phyloP scores from a whole-genome alignment of 1,140 invertebrate genomes.

The Antheraea pernyi region DNA sequence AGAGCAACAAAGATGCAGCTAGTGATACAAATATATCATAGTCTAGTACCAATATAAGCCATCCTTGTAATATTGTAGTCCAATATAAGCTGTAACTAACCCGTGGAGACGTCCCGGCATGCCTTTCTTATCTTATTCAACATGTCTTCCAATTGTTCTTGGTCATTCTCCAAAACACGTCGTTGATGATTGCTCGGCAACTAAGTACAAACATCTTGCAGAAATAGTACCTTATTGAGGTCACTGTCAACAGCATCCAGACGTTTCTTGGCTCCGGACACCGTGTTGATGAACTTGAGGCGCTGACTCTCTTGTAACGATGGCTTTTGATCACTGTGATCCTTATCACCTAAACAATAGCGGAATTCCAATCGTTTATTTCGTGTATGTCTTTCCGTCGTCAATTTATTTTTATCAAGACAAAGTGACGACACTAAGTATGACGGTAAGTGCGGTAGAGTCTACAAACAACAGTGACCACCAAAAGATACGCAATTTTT shows the following conservation, averaged over 20 bases:
- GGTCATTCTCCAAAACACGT: not conserved
- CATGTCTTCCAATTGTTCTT: not conserved
- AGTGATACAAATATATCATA: too few species aligned
- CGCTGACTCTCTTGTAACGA: slow-evolving; percentile 12
- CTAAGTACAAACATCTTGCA: not conserved
- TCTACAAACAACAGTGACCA: too few species aligned
- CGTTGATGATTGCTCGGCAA: not conserved
- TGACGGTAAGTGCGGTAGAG: too few species aligned
- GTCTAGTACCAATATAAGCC: too few species aligned
- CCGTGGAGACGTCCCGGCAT: not conserved
- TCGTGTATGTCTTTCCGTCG: too few species aligned
- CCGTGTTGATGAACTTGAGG: slow-evolving; percentile 12
- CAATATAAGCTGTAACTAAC: not conserved
- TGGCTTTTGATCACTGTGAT: not conserved
- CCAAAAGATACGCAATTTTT: too few species aligned
- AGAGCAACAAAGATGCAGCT: too few species aligned
- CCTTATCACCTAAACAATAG: not conserved
- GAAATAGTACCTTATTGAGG: slow-evolving; percentile 11
- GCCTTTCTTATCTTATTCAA: not conserved
- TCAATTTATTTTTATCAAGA: too few species aligned
- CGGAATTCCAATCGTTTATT: too few species aligned
- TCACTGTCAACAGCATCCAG: slow-evolving; percentile 22
- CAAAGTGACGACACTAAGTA: too few species aligned
- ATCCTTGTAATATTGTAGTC: too few species aligned
- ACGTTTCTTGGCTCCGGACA: slow-evolving; percentile 19